Evolutionary conservation across 2,888 invertebrate genomes (phyloP), one percentile per base, ranked within the genome.

Genomic region (Caenorhabditis sp.): DNA sequence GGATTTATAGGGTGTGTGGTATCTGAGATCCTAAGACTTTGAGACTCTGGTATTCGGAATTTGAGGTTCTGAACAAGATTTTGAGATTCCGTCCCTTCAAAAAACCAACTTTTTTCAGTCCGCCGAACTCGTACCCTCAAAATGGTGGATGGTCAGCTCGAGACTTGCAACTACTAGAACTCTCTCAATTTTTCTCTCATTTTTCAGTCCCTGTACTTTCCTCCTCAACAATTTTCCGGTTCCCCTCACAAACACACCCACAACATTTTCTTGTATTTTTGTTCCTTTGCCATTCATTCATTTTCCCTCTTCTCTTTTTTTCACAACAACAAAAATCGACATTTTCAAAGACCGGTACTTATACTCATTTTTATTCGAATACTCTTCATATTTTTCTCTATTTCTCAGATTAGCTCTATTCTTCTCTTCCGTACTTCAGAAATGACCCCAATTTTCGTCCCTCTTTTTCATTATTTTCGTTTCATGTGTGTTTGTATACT

Each of bases 81-180:
- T 8, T 35, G 8, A 35, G 31, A 35, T 35, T 35, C 31, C 8
- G 4, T 4, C 31, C 5, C 31, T 35, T 38, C 38, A 38, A 22
- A 61, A n/a, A 61, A 38, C 22, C 38, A 66, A 49, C 26, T 63
- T 63, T 1, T 88, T 87, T 51, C 85, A 88, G 89, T 90, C 63
- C 85, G 90, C 16, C 84, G 90, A n/a, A 90, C 90, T 14, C 83
- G 90, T 8, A 90, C 90, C 22, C 84, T 90, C 75, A 89, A 88
- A 74, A 86, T 91, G 75, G 89, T 87, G 22, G 89, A 91, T 44
- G 91, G 89, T n/a, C 85, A 87, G 49, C 64, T 87, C 26, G 86
- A 87, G 35, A 87, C 87, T 10, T 77, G 81, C 61, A 85, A 85
- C 54, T 85, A 85, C 58, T 82, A 41, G 68, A 59, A n/a, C 68